Conservation (phyloP, 2,113 vertebrate species). For the Sapayoa aenigma region DNA sequence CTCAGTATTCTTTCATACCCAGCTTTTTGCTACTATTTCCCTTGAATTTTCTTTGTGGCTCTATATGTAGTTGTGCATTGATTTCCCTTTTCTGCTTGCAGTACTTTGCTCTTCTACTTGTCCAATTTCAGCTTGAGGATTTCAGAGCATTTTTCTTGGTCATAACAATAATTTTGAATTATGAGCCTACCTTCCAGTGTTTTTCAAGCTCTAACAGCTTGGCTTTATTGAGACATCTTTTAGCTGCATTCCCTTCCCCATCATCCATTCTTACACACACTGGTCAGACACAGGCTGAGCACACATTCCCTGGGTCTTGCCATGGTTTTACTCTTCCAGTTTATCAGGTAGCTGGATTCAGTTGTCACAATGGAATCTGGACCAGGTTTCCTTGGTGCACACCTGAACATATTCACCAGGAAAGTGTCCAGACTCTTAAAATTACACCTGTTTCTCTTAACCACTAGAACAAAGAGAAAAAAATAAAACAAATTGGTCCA, state of each 20-base stretch:
- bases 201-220: neutral
- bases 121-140: neutral
- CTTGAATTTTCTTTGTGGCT: neutral
- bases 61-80: neutral
- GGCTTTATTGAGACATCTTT: neutral
- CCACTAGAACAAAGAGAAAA: neutral
- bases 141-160: neutral
- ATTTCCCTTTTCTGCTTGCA: neutral
- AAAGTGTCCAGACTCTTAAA: neutral
- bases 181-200: neutral
- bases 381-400: neutral
- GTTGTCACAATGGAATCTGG: neutral
- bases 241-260: neutral
- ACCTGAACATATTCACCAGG: neutral
- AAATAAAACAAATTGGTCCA: neutral
- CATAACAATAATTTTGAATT: neutral
- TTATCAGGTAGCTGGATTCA: neutral
- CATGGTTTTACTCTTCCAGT: neutral
- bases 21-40: neutral
- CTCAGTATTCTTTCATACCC: neutral
- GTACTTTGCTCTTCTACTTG: neutral
- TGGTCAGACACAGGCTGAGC: neutral
- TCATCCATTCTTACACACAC: neutral
- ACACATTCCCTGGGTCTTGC: neutral
- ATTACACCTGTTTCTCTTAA: neutral